Evolutionary conservation across 53 echinoderm and acorn worm species (phyloP).

Genomic region (Temnopleurus reevesii): DNA sequence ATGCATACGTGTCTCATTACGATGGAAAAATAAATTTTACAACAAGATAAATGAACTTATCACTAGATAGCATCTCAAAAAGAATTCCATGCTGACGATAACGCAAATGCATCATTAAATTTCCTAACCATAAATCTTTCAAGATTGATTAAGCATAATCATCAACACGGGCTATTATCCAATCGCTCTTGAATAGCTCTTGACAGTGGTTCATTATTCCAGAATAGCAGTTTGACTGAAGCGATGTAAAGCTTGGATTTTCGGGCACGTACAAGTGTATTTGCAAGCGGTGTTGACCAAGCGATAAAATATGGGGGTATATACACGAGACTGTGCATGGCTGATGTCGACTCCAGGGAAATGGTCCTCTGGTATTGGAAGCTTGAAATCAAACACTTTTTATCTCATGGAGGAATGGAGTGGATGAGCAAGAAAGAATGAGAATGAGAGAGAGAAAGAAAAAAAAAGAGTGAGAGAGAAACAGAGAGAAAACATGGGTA

Average conservation of each 20-base stretch:
- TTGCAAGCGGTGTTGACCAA: constrained; percentile 24
- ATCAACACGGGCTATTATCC: background rate
- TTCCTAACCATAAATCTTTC: background rate
- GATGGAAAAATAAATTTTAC: too few species aligned
- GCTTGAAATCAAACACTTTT: constrained; percentile 47
- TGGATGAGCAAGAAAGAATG: background rate
- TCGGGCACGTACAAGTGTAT: constrained; percentile 14
- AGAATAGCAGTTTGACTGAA: background rate
- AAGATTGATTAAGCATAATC: background rate
- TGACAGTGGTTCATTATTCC: background rate
- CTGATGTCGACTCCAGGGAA: background rate
- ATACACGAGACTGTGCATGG: background rate
- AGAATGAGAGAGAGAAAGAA: background rate
- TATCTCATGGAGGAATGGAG: background rate
- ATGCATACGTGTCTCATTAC: too few species aligned
- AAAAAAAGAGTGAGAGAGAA: background rate
- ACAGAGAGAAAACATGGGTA: too few species aligned
- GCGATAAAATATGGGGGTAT: background rate
- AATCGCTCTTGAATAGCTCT: background rate
- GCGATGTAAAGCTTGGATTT: background rate
- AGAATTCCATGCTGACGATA: too few species aligned
- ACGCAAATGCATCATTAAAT: background rate
- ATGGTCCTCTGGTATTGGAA: background rate
- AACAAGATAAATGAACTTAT: too few species aligned
- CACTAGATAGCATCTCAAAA: too few species aligned